phyloP scores from a whole-genome alignment of 2,888 invertebrate species.

The Himalopsyche anomala region DNA sequence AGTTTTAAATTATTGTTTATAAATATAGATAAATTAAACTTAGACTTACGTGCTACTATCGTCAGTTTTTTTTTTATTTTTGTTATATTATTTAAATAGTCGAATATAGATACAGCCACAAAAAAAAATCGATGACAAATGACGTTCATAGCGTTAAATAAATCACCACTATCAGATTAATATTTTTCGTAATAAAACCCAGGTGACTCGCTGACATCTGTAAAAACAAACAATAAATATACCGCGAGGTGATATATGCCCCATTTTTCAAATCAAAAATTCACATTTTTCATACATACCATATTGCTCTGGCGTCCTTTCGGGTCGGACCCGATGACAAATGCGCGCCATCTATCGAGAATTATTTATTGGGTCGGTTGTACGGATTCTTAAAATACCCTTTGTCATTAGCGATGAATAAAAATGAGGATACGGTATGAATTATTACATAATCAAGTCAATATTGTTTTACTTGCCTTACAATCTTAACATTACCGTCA shows the following conservation, averaged over 20 bases:
- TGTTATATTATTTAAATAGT: too few relatives aligned
- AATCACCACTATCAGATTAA: conserved; percentile 56
- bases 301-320: conserved; percentile 56
- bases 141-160: conserved; percentile 33
- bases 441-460: background rate
- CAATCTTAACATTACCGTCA: too few relatives aligned
- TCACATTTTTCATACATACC: conserved; percentile 62
- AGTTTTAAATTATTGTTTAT: too few relatives aligned
- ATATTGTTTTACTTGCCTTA: background rate
- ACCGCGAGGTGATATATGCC: conserved; percentile 58
- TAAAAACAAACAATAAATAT: conserved; percentile 54
- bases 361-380: conserved; percentile 60
- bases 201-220: conserved; percentile 56
- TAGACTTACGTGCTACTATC: too few relatives aligned
- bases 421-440: background rate
- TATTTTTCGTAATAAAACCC: conserved; percentile 49
- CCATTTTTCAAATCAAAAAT: conserved; percentile 58
- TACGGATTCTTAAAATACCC: conserved; percentile 48
- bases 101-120: conserved; percentile 22
- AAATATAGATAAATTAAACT: too few relatives aligned
- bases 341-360: conserved; percentile 58
- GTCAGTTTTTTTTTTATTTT: too few relatives aligned
- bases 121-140: conserved; percentile 44
- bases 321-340: conserved; percentile 59
- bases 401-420: conserved; percentile 10